phyloP scores from a whole-genome alignment of 2,113 vertebrate genomes.

The Hiodon tergisus region DNA sequence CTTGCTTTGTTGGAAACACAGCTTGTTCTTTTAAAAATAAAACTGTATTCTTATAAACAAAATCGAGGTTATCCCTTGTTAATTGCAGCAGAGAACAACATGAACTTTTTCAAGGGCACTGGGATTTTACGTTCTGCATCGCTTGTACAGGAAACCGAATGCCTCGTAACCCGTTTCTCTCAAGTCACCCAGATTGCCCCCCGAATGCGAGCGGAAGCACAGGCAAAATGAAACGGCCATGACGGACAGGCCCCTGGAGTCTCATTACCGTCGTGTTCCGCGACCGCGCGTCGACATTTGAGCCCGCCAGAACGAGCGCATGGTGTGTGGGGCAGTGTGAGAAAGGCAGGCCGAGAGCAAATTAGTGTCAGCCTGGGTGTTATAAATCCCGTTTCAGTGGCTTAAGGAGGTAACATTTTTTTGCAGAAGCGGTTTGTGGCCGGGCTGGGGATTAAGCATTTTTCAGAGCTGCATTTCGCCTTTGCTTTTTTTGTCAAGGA shows the following conservation, averaged over 20 bases:
- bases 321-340: background rate
- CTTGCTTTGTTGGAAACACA: background rate
- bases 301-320: background rate
- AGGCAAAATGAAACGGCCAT: no score
- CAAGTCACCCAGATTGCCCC: background rate
- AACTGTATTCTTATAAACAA: no score
- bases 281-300: background rate
- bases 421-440: background rate
- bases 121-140: background rate
- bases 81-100: background rate
- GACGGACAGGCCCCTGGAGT: background rate
- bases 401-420: background rate
- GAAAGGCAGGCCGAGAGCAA: background rate
- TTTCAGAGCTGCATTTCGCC: background rate
- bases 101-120: background rate
- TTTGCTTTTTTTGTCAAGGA: background rate
- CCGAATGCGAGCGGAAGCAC: background rate
- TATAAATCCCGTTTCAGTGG: constrained; percentile 19
- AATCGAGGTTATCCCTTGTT: no score
- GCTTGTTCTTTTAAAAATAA: no score
- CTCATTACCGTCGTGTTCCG: background rate
- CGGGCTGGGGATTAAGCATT: background rate
- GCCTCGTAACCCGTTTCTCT: background rate
- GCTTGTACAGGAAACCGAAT: background rate
- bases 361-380: constrained; percentile 1